Evolutionary conservation across 1,140 invertebrate genomes (phyloP).

Genomic region (Asobara japonica): DNA sequence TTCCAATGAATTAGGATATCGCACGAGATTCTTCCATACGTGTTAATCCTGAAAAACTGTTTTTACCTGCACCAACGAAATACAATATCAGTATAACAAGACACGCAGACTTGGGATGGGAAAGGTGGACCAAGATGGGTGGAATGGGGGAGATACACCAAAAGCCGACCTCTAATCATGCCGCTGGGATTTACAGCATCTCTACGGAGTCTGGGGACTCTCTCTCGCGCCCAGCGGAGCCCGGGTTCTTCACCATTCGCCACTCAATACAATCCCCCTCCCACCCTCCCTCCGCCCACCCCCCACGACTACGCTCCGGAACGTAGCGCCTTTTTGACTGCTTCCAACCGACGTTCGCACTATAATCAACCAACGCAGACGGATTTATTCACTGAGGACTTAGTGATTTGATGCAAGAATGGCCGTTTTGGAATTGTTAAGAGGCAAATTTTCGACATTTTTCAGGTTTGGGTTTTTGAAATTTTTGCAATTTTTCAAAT

Average conservation of each 20-base stretch:
- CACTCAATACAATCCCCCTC: not conserved
- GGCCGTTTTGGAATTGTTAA: too few species aligned
- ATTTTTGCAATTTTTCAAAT: too few species aligned
- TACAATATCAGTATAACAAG: conserved; percentile 39
- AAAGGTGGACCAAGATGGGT: not conserved
- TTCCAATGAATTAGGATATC: too few species aligned
- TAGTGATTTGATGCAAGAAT: conserved; percentile 21
- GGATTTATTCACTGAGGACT: conserved; percentile 20
- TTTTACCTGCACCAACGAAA: conserved; percentile 27
- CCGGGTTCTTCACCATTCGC: conserved; percentile 23
- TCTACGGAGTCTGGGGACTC: conserved; percentile 14
- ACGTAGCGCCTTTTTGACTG: conserved; percentile 6
- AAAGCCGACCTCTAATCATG: conserved; percentile 51
- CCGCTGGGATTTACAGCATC: conserved; percentile 44
- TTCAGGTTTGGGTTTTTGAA: too few species aligned
- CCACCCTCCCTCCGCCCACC: not conserved
- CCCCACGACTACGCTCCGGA: too few species aligned
- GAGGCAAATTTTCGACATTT: too few species aligned
- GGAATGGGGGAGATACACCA: conserved; percentile 5
- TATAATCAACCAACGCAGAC: conserved; percentile 30
- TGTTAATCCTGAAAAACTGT: conserved; percentile 21
- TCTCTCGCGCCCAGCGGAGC: conserved; percentile 26
- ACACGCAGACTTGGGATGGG: not conserved
- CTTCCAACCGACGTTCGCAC: conserved; percentile 22
- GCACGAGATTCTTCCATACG: not conserved